phyloP scores from a whole-genome alignment of 1,140 invertebrate species.

The Oppia nitens region DNA sequence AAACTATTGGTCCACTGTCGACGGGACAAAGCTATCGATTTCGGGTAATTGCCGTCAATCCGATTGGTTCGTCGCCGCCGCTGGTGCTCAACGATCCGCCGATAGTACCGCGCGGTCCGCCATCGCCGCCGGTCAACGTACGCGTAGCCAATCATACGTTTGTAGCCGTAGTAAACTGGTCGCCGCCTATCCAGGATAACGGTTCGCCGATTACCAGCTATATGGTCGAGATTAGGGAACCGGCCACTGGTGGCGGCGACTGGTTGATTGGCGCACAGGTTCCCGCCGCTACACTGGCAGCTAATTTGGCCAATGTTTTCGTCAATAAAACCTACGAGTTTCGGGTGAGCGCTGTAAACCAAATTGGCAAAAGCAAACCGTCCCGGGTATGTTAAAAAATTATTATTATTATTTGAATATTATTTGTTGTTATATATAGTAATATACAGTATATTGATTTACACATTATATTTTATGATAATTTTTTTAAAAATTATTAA shows the following conservation, averaged over 20 bases:
- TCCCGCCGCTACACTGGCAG: not conserved
- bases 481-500: too few species aligned
- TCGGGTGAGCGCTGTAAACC: constrained; percentile 76
- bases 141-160: not conserved
- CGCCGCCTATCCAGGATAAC: not conserved
- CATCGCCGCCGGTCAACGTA: not conserved
- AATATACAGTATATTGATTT: too few species aligned
- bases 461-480: too few species aligned
- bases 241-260: not conserved
- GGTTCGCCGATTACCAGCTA: not conserved
- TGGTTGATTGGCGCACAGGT: not conserved
- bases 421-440: too few species aligned
- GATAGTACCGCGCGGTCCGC: not conserved
- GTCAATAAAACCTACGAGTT: constrained; percentile 78
- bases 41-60: not conserved
- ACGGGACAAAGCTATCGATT: not conserved
- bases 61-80: not conserved
- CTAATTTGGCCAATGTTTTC: constrained; percentile 54
- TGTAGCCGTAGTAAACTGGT: not conserved
- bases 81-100: not conserved
- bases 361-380: constrained; percentile 75
- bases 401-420: too few species aligned
- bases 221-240: not conserved
- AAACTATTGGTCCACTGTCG: not conserved
- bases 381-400: constrained; percentile 36